Evolutionary conservation across 2,888 invertebrate genomes (phyloP).

Genomic region (Thera britannica): DNA sequence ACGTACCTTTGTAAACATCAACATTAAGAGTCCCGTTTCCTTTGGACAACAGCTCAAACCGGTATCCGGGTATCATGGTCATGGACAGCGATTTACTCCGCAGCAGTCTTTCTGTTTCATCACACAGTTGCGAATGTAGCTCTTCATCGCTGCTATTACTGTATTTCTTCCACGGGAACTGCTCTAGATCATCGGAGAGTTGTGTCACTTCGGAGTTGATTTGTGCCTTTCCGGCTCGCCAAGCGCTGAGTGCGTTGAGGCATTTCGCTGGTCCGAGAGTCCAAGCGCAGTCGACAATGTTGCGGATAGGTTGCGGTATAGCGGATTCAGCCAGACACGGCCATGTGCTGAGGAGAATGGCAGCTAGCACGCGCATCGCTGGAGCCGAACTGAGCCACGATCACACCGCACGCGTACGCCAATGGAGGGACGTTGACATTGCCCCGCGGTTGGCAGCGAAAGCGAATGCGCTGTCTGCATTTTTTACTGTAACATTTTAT

Average conservation of each 20-base stretch:
- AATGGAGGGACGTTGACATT: slow-evolving; percentile 58
- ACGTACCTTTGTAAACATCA: slow-evolving; percentile 78
- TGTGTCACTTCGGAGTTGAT: slow-evolving; percentile 46
- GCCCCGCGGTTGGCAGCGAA: slow-evolving; percentile 44
- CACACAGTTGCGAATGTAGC: slow-evolving; percentile 77
- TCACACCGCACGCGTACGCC: slow-evolving; percentile 48
- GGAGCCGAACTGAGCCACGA: slow-evolving; percentile 64
- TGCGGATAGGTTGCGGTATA: slow-evolving; percentile 52
- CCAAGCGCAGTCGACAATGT: slow-evolving; percentile 57
- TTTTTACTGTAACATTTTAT: slow-evolving; percentile 20
- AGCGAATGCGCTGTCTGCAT: slow-evolving; percentile 45
- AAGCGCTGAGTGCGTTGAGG: slow-evolving; percentile 81
- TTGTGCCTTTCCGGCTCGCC: slow-evolving; percentile 75
- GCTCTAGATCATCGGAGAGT: slow-evolving; percentile 59
- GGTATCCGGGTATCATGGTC: slow-evolving; percentile 78
- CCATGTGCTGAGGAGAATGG: slow-evolving; percentile 64
- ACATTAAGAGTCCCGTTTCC: slow-evolving; percentile 78
- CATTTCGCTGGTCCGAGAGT: slow-evolving; percentile 80
- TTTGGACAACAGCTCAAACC: slow-evolving; percentile 79
- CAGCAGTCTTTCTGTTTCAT: slow-evolving; percentile 79
- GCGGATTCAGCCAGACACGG: slow-evolving; percentile 49
- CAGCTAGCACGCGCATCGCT: slow-evolving; percentile 79
- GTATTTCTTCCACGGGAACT: slow-evolving; percentile 75
- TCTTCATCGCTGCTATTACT: slow-evolving; percentile 74
- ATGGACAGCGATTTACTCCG: slow-evolving; percentile 78